These are phyloP conservation scores for Pilophorus perplexus DNA, from an alignment of 2,888 invertebrate genomes.

Conservation along the genomic window DNA sequence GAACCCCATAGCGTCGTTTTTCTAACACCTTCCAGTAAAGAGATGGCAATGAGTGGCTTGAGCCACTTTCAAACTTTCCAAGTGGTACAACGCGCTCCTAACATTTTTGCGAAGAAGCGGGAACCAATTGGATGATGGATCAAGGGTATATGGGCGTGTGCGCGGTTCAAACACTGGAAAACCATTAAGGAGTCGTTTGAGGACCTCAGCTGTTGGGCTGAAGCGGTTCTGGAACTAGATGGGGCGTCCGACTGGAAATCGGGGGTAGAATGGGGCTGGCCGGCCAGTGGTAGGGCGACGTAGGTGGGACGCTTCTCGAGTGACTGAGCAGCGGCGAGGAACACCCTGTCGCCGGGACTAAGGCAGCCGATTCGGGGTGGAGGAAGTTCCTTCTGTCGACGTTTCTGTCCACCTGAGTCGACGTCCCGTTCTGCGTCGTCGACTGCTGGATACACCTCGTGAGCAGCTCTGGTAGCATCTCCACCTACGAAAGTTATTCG, in stretches of 20 bases:
- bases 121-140: no score
- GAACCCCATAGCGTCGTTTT: no score
- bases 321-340: conserved; percentile 48
- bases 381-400: conserved; percentile 68
- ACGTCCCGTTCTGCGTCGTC: conserved; percentile 53
- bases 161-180: no score
- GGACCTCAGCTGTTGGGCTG: conserved; percentile 50
- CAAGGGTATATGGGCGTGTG: no score
- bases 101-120: no score
- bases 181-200: no score
- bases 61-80: no score
- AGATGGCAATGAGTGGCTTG: no score
- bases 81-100: no score
- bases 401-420: conserved; percentile 48
- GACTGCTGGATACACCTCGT: conserved; percentile 65
- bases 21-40: no score
- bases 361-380: conserved; percentile 82
- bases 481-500: conserved; percentile 63
- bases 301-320: conserved; percentile 49
- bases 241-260: conserved; percentile 66
- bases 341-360: conserved; percentile 52
- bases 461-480: conserved; percentile 78
- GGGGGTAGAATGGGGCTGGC: conserved; percentile 62
- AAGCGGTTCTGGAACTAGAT: conserved; percentile 65
- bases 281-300: conserved; percentile 50